phyloP scores from a whole-genome alignment of 2,113 vertebrate genomes.

The Gasterosteus aculeatus region DNA sequence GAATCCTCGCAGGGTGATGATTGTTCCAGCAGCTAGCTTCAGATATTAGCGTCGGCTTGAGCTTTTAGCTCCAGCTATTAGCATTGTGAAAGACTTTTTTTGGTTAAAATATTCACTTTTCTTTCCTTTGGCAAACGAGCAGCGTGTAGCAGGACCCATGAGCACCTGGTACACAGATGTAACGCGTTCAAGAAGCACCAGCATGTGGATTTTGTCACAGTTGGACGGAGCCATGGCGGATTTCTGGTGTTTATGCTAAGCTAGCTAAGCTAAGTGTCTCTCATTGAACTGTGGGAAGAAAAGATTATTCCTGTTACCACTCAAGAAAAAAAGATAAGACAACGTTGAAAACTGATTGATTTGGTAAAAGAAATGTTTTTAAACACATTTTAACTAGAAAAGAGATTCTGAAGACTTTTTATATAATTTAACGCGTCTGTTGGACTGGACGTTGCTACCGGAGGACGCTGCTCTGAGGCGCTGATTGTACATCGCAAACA shows the following conservation, averaged over 20 bases:
- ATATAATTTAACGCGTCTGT: too few relatives aligned
- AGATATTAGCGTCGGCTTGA: background rate
- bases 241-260: background rate
- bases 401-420: too few relatives aligned
- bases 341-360: too few relatives aligned
- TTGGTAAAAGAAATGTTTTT: background rate
- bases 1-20: background rate
- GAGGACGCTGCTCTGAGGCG: background rate
- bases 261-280: background rate
- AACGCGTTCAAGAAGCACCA: background rate
- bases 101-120: background rate
- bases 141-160: too few relatives aligned
- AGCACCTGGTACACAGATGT: too few relatives aligned
- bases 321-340: background rate
- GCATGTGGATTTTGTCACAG: background rate
- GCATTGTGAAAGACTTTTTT: background rate
- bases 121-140: background rate
- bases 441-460: too few relatives aligned
- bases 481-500: constrained; percentile 74
- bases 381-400: background rate
- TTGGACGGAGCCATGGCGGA: background rate
- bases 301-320: too few relatives aligned
- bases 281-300: too few relatives aligned
- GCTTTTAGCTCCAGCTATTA: background rate
- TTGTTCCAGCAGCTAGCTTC: background rate